Evolutionary conservation across 1,140 invertebrate genomes (phyloP), one percentile per base, ranked within the genome.

Genomic region (Venturia canescens): DNA sequence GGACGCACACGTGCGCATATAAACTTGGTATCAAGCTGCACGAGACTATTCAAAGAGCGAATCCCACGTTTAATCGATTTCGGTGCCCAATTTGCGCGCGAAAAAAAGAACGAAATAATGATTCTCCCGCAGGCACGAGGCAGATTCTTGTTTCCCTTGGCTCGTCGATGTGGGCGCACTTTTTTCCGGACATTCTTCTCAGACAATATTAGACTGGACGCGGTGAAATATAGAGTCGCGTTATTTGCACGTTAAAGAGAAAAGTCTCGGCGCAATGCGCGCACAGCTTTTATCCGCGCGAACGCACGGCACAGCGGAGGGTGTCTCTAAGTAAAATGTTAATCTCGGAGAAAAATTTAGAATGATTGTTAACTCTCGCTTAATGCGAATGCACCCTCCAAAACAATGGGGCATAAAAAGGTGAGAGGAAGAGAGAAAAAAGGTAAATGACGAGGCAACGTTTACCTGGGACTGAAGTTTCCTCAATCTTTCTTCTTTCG

Each of bases 401-500:
- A 34, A 34, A 34, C 15, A 50, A 50, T 50, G 11, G 13, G 1
- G 3, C 1, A 50, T 18, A 13, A 21, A 53, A 53, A 53, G 29
- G 5, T 26, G 38, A 44, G 38, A 44, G 11, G 38, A 44, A 44
- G n/a, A n/a, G n/a, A n/a, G n/a, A n/a, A n/a, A n/a, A n/a, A n/a
- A n/a, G n/a, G n/a, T n/a, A 44, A 44, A 44, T 44, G 11, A 44
- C 7, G 38, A 44, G 38, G 3, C 31, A 27, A 31, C 77, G 21
- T 44, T 80, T 87, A 91, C 91, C 88, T 91, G 86, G 72, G 80
- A 75, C 80, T 85, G 83, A 66, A 90, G 88, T 74, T 87, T 78
- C n/a, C 86, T 83, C 53, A 90, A 82, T 69, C 85, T 82, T 66
- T 84, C 79, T 50, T 71, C 80, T 74, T 84, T 84, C 27, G 84